phyloP scores from a whole-genome alignment of 2,113 vertebrate species.

The Microtus ochrogaster region DNA sequence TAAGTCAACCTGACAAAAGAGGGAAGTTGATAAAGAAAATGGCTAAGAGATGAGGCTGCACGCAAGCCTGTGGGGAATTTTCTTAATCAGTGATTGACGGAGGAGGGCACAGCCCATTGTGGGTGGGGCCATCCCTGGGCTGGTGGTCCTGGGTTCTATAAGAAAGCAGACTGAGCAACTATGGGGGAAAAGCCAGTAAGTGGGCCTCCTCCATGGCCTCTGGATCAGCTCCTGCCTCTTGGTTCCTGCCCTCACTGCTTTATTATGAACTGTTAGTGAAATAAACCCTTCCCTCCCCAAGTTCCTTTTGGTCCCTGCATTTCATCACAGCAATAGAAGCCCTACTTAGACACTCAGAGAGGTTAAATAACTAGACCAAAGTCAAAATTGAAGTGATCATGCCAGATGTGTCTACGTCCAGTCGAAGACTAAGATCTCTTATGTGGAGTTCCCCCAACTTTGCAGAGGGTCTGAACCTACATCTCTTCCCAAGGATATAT shows the following conservation, averaged over 20 bases:
- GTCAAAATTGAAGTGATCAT: neutral
- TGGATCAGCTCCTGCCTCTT: neutral
- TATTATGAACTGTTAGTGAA: neutral
- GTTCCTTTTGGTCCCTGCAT: neutral
- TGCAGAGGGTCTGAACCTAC: neutral
- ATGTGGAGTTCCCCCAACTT: neutral
- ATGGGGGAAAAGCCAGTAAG: neutral
- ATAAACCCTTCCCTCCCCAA: neutral
- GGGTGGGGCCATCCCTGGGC: neutral
- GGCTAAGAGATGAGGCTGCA: neutral
- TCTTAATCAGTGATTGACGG: neutral
- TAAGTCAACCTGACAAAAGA: neutral
- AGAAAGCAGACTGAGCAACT: neutral
- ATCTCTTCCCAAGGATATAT: neutral
- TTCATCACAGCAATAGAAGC: neutral
- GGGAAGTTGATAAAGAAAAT: neutral
- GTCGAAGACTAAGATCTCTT: neutral
- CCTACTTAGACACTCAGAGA: neutral
- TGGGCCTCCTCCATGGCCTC: neutral
- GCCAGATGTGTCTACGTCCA: neutral
- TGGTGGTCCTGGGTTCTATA: neutral
- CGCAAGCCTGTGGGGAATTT: neutral
- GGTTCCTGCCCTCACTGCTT: neutral
- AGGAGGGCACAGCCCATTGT: neutral
- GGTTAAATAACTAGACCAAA: constrained; percentile 9